Conservation (phyloP, 2,113 vertebrate species). For the Rhinolophus ferrumequinum region DNA sequence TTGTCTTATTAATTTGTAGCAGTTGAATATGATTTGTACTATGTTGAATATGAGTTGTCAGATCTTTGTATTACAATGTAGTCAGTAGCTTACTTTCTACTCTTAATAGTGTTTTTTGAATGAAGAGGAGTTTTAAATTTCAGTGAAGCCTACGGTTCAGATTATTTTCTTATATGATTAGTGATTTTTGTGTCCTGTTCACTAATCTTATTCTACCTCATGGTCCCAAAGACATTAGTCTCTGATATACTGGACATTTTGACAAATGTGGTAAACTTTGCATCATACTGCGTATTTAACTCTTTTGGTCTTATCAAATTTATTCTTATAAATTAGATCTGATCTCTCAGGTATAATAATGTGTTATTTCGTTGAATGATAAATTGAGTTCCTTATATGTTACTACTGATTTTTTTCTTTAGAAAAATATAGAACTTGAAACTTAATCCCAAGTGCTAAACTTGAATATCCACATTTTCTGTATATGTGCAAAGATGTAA, state of each 20-base stretch:
- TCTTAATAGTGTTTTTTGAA: not conserved
- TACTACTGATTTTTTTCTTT: not conserved
- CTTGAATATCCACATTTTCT: not conserved
- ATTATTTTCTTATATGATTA: not conserved
- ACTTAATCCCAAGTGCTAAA: not conserved
- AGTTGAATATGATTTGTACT: not conserved
- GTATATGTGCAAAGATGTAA: not conserved
- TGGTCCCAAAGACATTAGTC: not conserved
- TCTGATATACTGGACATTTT: not conserved
- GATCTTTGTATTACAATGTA: not conserved
- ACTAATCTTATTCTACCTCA: not conserved
- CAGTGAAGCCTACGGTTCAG: not conserved
- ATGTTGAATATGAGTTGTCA: not conserved
- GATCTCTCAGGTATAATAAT: not conserved
- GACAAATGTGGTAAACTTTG: not conserved
- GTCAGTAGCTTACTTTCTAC: not conserved
- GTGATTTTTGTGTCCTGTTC: not conserved
- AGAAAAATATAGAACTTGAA: not conserved
- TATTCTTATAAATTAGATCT: not conserved
- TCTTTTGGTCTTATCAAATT: not conserved
- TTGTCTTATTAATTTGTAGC: not conserved
- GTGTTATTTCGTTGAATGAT: not conserved
- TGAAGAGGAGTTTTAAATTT: slow-evolving; percentile 26
- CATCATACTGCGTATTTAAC: not conserved
- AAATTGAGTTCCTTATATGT: not conserved